Conservation (phyloP, 2,888 invertebrate genomes). For the Diabrotica balteata region DNA sequence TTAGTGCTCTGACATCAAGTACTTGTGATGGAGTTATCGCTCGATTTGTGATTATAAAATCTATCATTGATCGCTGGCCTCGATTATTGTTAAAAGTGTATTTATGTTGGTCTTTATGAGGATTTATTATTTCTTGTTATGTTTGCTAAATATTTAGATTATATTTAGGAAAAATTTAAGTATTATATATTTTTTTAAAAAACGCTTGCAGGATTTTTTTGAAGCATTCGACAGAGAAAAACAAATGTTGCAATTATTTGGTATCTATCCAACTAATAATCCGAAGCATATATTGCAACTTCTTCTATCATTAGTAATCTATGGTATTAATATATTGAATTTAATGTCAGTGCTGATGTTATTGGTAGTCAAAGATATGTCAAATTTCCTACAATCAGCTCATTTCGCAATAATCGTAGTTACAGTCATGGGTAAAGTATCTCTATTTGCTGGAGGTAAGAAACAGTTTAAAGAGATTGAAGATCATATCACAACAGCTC, state of each 20-base stretch:
- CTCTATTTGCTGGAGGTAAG: background rate
- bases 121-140: too few relatives aligned
- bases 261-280: background rate
- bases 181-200: too few relatives aligned
- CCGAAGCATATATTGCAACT: background rate
- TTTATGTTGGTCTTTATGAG: too few relatives aligned
- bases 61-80: too few relatives aligned
- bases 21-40: too few relatives aligned
- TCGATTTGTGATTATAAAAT: too few relatives aligned
- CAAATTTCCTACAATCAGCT: background rate
- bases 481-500: conserved; percentile 1
- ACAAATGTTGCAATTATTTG: background rate
- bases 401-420: conserved; percentile 7
- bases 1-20: too few relatives aligned
- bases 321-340: background rate
- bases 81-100: too few relatives aligned
- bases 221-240: conserved; percentile 13
- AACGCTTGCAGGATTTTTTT: background rate
- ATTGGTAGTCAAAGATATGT: conserved; percentile 1
- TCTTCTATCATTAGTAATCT: background rate
- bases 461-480: conserved; percentile 1
- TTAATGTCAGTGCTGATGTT: background rate
- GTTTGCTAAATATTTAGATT: too few relatives aligned
- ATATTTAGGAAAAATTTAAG: too few relatives aligned
- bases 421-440: background rate